Evolutionary conservation across 1,140 invertebrate species (phyloP).

Genomic region (Andrena cerasifolii): DNA sequence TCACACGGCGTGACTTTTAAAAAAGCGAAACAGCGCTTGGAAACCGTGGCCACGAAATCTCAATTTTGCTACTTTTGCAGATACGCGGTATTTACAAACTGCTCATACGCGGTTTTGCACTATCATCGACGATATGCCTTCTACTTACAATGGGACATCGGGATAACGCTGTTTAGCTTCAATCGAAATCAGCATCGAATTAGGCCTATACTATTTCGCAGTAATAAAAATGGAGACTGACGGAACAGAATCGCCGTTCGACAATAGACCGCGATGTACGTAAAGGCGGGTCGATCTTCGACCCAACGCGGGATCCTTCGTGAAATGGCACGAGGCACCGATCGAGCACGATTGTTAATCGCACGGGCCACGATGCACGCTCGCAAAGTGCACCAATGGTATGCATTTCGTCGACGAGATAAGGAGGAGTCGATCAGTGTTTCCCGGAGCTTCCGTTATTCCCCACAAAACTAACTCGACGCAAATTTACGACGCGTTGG

Average conservation of each 20-base stretch:
- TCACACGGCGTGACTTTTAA: no score
- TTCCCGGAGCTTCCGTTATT: conserved; percentile 1
- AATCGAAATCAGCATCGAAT: no score
- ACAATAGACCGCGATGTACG: conserved; percentile 1
- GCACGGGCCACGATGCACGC: background rate
- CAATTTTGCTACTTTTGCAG: no score
- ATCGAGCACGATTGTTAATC: conserved; percentile 40
- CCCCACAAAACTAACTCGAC: background rate
- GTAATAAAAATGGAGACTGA: background rate
- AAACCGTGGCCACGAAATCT: no score
- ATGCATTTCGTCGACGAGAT: background rate
- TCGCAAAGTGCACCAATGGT: conserved; percentile 33
- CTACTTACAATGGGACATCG: no score
- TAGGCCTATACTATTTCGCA: no score
- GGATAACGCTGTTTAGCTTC: no score
- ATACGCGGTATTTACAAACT: no score
- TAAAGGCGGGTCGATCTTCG: conserved; percentile 24
- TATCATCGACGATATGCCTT: no score
- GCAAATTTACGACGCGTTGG: background rate
- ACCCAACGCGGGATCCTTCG: conserved; percentile 40
- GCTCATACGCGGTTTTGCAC: no score
- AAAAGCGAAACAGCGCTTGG: no score
- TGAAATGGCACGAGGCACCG: conserved; percentile 40
- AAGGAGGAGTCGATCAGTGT: background rate
- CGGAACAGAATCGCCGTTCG: background rate